Evolutionary conservation across 2,888 invertebrate genomes (phyloP), one percentile per base, ranked within the genome.

Genomic region (Gari tellinella): DNA sequence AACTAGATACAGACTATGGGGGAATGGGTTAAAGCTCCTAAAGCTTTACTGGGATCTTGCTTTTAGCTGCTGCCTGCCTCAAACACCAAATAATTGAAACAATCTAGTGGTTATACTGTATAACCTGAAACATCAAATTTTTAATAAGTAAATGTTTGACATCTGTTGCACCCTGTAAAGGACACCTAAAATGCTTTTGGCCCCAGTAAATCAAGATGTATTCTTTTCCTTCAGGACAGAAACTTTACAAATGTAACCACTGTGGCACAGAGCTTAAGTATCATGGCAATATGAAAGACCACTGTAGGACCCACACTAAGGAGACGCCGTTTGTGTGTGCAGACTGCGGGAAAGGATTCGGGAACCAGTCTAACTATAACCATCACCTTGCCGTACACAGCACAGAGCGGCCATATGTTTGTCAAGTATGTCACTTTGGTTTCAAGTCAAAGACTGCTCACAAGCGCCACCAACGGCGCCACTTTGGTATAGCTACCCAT

Each of bases 381-480:
- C 64, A 48, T 8, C 84, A 84, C 41, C 43, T 69, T 14, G 57
- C 61, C 8, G 72, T 80, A 21, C 84, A 84, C 45, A 72, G 75
- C 0, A 76, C 75, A 2, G 80, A 73, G 17, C 49, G 75, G 1
- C 84, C 84, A 12, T 80, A 72, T 55, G 52, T 45, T 1, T 84
- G 84, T 48, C 61, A 77, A 26, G 58, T 78, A 1, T 84, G 84
- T 46, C 73, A 69, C 14, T 72, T 72, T 38, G 41, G 60, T 1
- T 84, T 82, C 66, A 77, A 78, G 15, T 67, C 74, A 40, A 67
- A 66, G 31, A 61, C 64, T 25, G 60, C 66, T 14, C 65, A 81
- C 10, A 74, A 65, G 8, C 53, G 57, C 12, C 83, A 83, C 51
- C 41, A 52, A 31, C 43, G 69, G 19, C 78, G 70, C 2, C 83